Evolutionary conservation across 2,888 invertebrate species (phyloP).

Genomic region (Agrochola litura): DNA sequence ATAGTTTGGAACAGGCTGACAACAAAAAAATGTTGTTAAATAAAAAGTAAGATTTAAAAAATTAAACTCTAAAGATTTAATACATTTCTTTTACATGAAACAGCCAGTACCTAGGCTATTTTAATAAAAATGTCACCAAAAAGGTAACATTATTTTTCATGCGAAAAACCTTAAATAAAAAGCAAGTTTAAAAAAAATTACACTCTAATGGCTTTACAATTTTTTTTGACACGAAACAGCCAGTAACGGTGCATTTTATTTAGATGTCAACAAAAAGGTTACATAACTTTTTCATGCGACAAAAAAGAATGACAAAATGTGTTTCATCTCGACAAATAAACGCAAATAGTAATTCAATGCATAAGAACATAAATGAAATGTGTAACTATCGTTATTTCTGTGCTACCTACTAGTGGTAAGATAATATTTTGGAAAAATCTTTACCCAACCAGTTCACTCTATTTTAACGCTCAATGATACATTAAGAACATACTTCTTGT

Average conservation of each 20-base stretch:
- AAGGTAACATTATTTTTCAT: not conserved
- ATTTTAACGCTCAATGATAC: slow-evolving; percentile 34
- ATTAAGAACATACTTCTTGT: slow-evolving; percentile 47
- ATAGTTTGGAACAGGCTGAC: not conserved
- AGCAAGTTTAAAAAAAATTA: not conserved
- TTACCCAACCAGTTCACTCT: not conserved
- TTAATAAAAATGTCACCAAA: not conserved
- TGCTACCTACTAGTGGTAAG: no score
- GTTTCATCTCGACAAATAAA: not conserved
- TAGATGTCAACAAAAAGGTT: not conserved
- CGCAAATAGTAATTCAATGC: not conserved
- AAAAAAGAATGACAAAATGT: not conserved
- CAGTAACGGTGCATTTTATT: not conserved
- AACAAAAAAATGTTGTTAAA: not conserved
- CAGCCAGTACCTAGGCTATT: not conserved
- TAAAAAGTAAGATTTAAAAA: not conserved
- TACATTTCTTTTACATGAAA: not conserved
- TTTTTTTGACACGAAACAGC: not conserved
- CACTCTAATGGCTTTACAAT: not conserved
- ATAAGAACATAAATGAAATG: not conserved
- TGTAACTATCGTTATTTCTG: not conserved
- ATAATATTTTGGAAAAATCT: slow-evolving; percentile 3
- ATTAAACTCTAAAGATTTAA: not conserved
- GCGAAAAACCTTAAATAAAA: not conserved
- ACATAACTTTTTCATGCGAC: not conserved